phyloP scores from a whole-genome alignment of 2,797 vertebrate genomes.

The Peromyscus melanophrys region DNA sequence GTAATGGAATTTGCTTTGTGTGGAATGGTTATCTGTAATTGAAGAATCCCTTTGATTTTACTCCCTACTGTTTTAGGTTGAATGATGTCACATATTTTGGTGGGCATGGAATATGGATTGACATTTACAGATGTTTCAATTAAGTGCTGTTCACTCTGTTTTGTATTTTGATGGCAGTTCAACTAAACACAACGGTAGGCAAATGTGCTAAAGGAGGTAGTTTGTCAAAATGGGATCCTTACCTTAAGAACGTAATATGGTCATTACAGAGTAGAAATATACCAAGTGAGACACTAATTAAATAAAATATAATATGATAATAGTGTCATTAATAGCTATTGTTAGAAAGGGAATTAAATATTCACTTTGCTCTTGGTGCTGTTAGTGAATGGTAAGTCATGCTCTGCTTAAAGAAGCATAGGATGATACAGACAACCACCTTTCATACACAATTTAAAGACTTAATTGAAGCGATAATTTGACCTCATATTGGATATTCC shows the following conservation, averaged over 20 bases:
- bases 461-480: conserved; percentile 48
- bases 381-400: conserved; percentile 42
- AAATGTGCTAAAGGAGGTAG: not conserved
- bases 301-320: conserved; percentile 26
- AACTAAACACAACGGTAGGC: not conserved
- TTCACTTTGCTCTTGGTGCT: conserved; percentile 6
- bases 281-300: not conserved
- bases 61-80: not conserved
- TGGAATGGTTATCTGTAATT: not conserved
- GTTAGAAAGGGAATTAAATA: conserved; percentile 33
- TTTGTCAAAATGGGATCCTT: not conserved
- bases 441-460: conserved; percentile 54
- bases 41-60: not conserved
- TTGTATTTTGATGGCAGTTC: not conserved
- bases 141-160: not conserved
- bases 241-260: conserved; percentile 20
- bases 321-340: conserved; percentile 30
- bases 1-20: not conserved
- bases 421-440: not conserved
- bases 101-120: not conserved
- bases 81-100: not conserved
- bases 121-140: not conserved
- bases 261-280: not conserved
- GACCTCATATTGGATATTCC: not conserved
- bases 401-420: not conserved